phyloP scores from a whole-genome alignment of 2,888 invertebrate genomes.

The Agapostemon virescens region DNA sequence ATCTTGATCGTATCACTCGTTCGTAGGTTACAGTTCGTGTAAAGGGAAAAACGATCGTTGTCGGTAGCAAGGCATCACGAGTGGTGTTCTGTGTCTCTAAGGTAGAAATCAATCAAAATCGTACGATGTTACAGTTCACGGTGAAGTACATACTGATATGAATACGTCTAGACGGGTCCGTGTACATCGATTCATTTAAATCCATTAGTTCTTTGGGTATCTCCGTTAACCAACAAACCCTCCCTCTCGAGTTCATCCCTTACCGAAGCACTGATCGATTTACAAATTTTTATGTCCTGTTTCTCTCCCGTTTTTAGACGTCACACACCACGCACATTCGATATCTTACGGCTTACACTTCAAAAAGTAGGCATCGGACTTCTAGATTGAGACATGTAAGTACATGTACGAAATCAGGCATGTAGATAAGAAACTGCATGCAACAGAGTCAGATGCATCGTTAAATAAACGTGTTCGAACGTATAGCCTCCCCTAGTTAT shows the following conservation, averaged over 20 bases:
- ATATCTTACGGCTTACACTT: slow-evolving; percentile 8
- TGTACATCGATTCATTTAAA: slow-evolving; percentile 28
- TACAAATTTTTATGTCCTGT: slow-evolving; percentile 11
- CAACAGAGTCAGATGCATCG: slow-evolving; percentile 8
- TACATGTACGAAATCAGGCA: slow-evolving; percentile 14
- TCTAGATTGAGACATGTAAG: slow-evolving; percentile 30
- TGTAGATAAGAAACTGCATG: slow-evolving; percentile 31
- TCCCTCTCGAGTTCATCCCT: slow-evolving; percentile 28
- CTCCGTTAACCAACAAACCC: slow-evolving; percentile 32
- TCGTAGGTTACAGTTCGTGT: slow-evolving; percentile 36
- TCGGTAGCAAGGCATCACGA: slow-evolving; percentile 13
- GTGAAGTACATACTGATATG: slow-evolving; percentile 27
- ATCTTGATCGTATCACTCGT: slow-evolving; percentile 30
- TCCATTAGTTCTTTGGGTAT: slow-evolving; percentile 32
- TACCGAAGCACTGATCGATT: slow-evolving; percentile 24
- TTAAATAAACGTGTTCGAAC: slow-evolving; percentile 12
- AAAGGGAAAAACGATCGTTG: slow-evolving; percentile 5
- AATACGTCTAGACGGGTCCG: slow-evolving; percentile 12
- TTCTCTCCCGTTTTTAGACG: slow-evolving; percentile 9
- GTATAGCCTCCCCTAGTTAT: neutral
- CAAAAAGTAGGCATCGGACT: slow-evolving; percentile 20
- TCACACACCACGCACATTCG: slow-evolving; percentile 17
- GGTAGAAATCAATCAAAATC: slow-evolving; percentile 17
- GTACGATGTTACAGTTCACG: neutral
- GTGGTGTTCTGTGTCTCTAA: slow-evolving; percentile 14